Evolutionary conservation across 2,888 invertebrate species (phyloP).

Genomic region (Leptodirus hochenwartii): DNA sequence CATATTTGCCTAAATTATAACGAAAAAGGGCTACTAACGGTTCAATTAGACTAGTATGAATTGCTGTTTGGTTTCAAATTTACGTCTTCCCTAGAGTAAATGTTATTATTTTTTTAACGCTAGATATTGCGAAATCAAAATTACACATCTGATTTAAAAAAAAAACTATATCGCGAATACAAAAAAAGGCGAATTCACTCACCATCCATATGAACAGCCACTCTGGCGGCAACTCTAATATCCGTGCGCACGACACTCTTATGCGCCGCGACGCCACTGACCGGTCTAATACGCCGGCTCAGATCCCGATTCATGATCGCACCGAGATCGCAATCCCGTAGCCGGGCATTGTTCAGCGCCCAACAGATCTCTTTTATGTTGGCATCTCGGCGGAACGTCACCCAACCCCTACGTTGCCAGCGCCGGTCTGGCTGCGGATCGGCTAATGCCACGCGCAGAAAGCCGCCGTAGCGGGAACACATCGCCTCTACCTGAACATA

Average conservation of each 20-base stretch:
- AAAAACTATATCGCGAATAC: too few species aligned
- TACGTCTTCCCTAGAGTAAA: too few species aligned
- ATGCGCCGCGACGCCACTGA: constrained; percentile 79
- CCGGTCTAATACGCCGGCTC: constrained; percentile 80
- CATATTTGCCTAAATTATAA: neutral
- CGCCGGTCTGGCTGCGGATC: constrained; percentile 93
- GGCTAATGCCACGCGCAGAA: constrained; percentile 85
- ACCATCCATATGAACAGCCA: constrained; percentile 77
- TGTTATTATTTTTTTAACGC: neutral
- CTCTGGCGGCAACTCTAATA: constrained; percentile 80
- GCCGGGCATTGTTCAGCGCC: constrained; percentile 90
- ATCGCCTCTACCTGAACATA: constrained; percentile 15
- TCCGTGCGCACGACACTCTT: constrained; percentile 79
- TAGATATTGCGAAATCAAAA: neutral
- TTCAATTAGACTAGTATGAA: neutral
- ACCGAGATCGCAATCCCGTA: constrained; percentile 79
- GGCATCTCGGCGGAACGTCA: constrained; percentile 88
- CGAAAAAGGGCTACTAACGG: too few species aligned
- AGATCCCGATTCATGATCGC: constrained; percentile 95
- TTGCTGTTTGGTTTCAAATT: too few species aligned
- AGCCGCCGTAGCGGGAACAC: constrained; percentile 55
- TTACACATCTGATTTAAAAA: too few species aligned
- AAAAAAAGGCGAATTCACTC: constrained; percentile 26
- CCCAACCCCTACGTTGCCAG: constrained; percentile 96
- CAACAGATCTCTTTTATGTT: constrained; percentile 99